phyloP scores from a whole-genome alignment of 2,113 vertebrate genomes.

The Tympanuchus pallidicinctus region DNA sequence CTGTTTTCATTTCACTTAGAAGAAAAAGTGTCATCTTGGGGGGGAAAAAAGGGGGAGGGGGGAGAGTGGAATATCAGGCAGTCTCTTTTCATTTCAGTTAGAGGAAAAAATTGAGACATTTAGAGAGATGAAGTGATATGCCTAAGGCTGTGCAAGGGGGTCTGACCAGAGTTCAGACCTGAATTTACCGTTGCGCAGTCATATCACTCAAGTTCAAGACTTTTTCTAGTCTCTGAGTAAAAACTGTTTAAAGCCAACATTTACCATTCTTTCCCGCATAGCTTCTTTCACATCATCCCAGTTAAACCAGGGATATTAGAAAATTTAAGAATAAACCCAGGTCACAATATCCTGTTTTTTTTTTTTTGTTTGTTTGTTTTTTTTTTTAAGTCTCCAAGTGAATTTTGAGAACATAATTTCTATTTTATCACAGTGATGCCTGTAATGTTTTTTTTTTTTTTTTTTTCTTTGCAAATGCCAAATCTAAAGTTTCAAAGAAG shows the following conservation, averaged over 20 bases:
- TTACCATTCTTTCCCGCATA: constrained; percentile 24
- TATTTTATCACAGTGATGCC: constrained; percentile 49
- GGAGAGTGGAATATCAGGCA: not conserved
- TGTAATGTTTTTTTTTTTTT: not conserved
- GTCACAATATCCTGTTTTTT: constrained; percentile 3
- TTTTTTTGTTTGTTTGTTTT: not conserved
- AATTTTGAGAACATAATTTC: constrained; percentile 60
- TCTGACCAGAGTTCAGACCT: not conserved
- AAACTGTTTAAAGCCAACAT: not conserved
- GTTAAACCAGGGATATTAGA: not conserved
- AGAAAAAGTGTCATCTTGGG: not conserved
- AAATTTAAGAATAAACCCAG: constrained; percentile 33
- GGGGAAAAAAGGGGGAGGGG: too few species aligned
- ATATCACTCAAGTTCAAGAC: not conserved
- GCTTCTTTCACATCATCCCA: not conserved
- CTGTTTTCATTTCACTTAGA: constrained; percentile 1
- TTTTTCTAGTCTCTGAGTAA: constrained; percentile 27
- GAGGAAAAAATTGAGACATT: not conserved
- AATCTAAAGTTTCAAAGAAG: constrained; percentile 66
- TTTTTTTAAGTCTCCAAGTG: constrained; percentile 32
- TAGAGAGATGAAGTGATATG: constrained; percentile 21
- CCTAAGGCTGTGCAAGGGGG: not conserved
- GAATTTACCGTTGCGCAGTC: constrained; percentile 15
- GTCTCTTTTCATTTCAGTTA: constrained; percentile 9
- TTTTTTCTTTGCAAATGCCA: constrained; percentile 61